Base-by-base conservation (phyloP, 2,888 invertebrate genomes). In the Tenodera sinensis region DNA sequence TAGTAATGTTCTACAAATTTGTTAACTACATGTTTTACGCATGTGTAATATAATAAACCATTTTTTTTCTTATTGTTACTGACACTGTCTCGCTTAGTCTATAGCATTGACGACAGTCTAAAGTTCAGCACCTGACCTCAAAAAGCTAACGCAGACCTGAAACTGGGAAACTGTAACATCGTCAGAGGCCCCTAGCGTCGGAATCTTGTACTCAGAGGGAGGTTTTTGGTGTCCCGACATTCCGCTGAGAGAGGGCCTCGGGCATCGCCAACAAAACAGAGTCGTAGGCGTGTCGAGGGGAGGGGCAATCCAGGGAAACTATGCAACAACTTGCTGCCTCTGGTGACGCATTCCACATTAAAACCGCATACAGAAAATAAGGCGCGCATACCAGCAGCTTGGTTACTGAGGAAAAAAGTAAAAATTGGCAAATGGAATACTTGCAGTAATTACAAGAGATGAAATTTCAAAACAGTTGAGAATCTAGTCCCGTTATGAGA, bases 281-380 rank as follows among this genome's bases (percentile, higher is more conserved):
- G 54, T 71, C 25, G 54, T 71, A 71, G 54, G 54, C 54, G 54
- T 71, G 54, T 71, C 54, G 54, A 71, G 54, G 54, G 54, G 25
- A 25, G 20, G 20, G 6, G 25, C 25, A 25, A 25, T 15, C 25
- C 20, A 25, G 54, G 54, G 20, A 86, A 86, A 86, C 86, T 86
- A 86, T 86, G 86, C 81, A 86, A 30, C 86, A 86, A 86, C 86
- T 86, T 86, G 42, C 28, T 25, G 81, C n/a, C 15, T 34, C 42
- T 85, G 15, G 54, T 71, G 54, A 71, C 54, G 54, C 54, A 71
- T 71, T 71, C 54, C 54, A 71, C 54, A 71, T 71, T 71, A 71
- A 71, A 71, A 71, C 54, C 54, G 20, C 54, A 71, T 71, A 71
- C 54, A 71, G 54, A 71, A 71, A 20, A 71, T 71, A 71, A 71